A percentile compares a stretch with the other conserved stretches of the same genome.
phyloP scores from a whole-genome alignment of 2,113 vertebrate species.

The Madoqua kirkii region DNA sequence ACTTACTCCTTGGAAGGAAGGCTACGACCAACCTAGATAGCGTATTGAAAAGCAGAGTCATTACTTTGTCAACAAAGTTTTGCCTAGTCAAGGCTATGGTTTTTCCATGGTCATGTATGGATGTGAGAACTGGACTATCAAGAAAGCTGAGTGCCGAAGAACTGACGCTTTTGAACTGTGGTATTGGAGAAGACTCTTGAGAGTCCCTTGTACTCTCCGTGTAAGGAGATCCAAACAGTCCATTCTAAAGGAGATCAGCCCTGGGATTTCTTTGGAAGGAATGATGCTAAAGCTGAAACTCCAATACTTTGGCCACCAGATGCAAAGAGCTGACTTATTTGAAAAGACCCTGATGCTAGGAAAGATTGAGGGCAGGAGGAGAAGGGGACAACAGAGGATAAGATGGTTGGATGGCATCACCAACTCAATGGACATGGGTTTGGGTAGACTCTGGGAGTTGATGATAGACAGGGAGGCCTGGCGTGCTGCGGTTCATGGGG shows the following conservation, averaged over 20 bases:
- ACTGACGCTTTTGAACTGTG: background rate
- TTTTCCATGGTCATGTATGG: background rate
- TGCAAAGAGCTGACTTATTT: background rate
- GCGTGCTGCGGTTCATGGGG: background rate
- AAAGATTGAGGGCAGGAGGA: background rate
- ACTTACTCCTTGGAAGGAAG: background rate
- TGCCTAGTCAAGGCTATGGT: background rate
- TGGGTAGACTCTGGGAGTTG: background rate
- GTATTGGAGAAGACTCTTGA: background rate
- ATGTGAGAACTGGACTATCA: background rate
- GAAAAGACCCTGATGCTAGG: background rate
- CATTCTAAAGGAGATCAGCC: background rate
- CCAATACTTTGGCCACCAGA: background rate
- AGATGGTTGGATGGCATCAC: background rate
- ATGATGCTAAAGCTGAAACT: background rate
- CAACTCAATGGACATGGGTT: background rate
- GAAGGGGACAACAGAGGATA: background rate
- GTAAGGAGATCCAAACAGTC: background rate
- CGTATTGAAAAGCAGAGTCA: background rate
- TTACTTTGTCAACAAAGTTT: background rate
- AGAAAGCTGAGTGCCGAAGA: rapidly evolving
- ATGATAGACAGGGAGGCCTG: background rate
- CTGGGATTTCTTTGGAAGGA: background rate
- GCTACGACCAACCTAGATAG: background rate
- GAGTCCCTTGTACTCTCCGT: background rate